phyloP scores from a whole-genome alignment of 2,888 invertebrate genomes.

The Hirtodrosophila cameraria region DNA sequence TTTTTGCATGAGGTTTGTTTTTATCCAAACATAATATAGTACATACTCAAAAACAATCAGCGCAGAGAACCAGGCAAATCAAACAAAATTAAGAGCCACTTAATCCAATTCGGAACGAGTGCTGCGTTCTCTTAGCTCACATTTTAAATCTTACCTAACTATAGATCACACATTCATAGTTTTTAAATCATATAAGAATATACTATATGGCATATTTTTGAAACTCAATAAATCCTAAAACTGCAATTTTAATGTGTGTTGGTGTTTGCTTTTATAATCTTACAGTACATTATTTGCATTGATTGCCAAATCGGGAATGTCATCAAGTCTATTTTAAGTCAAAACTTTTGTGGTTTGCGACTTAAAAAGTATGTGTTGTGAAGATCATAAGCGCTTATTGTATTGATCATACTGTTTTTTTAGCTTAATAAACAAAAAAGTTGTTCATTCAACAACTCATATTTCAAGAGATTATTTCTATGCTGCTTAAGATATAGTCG shows the following conservation, averaged over 20 bases:
- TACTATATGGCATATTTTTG: slow-evolving; percentile 30
- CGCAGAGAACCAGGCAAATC: slow-evolving; percentile 31
- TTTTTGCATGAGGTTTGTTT: slow-evolving; percentile 66
- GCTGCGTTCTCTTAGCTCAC: slow-evolving; percentile 43
- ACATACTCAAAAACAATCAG: slow-evolving; percentile 19
- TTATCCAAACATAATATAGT: slow-evolving; percentile 23
- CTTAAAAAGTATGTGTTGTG: too few relatives aligned
- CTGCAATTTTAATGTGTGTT: neutral
- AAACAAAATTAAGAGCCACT: slow-evolving; percentile 5
- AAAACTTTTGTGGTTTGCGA: too few relatives aligned
- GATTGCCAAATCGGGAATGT: too few relatives aligned
- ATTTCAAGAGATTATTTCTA: too few relatives aligned
- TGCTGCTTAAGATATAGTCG: too few relatives aligned
- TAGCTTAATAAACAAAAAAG: too few relatives aligned
- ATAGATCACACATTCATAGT: slow-evolving; percentile 28
- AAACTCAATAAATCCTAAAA: slow-evolving; percentile 33
- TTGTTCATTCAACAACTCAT: too few relatives aligned
- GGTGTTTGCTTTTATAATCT: too few relatives aligned
- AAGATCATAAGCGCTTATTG: too few relatives aligned
- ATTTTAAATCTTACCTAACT: slow-evolving; percentile 29
- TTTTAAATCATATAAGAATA: slow-evolving; percentile 29
- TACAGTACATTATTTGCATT: too few relatives aligned
- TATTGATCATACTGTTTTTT: too few relatives aligned
- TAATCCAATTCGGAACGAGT: slow-evolving; percentile 11
- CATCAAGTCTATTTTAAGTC: too few relatives aligned